Percentiles rank a stretch among this genome's conserved stretches.
Evolutionary conservation across 2,888 invertebrate genomes (phyloP).

Genomic region (Ochropleura plecta): DNA sequence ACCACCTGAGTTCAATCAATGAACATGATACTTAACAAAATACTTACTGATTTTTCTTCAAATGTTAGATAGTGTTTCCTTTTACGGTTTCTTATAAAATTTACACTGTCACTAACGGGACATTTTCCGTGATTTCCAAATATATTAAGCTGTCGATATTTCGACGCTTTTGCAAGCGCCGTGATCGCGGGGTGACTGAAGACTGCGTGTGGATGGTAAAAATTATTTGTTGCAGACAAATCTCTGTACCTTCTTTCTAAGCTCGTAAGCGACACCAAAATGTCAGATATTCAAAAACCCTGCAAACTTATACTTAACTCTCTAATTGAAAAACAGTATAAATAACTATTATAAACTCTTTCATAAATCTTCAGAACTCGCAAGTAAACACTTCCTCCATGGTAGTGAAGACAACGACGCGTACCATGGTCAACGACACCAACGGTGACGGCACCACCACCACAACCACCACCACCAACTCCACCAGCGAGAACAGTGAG

Average conservation of each 20-base stretch:
- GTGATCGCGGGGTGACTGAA: too few relatives aligned
- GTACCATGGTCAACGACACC: constrained; percentile 89
- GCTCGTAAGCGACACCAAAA: too few relatives aligned
- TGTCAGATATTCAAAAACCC: background rate
- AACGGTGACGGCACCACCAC: constrained; percentile 79
- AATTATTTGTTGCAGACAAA: too few relatives aligned
- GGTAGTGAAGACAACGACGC: constrained; percentile 92
- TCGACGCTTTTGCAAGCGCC: too few relatives aligned
- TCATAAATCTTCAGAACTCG: constrained; percentile 78
- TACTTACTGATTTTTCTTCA: background rate
- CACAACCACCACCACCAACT: constrained; percentile 83
- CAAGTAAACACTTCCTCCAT: constrained; percentile 90
- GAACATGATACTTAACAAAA: background rate
- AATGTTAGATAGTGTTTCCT: background rate
- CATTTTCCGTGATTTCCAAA: too few relatives aligned
- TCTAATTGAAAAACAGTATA: background rate
- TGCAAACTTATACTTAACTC: background rate
- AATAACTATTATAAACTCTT: background rate
- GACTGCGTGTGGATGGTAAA: too few relatives aligned
- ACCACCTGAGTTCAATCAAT: background rate
- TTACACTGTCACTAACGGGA: too few relatives aligned
- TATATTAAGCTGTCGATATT: too few relatives aligned
- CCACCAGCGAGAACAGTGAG: constrained; percentile 90
- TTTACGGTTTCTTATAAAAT: too few relatives aligned
- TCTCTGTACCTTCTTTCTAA: too few relatives aligned